These are phyloP conservation scores for Neocrepidodera transversa DNA, from an alignment of 2,888 invertebrate genomes.

Conservation along the genomic window DNA sequence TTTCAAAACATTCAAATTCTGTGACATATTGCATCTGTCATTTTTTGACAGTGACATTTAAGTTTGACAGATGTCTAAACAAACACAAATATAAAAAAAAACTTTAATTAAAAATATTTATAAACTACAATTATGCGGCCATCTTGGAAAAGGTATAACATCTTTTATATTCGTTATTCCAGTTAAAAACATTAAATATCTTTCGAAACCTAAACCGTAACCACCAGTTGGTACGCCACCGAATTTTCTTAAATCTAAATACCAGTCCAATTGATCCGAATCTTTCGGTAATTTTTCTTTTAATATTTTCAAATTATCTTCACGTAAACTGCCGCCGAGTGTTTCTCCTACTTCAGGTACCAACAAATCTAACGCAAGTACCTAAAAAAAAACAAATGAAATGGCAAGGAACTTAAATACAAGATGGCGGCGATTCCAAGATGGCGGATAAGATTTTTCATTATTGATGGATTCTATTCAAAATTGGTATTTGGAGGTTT, in stretches of 20 bases:
- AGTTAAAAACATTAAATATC: conserved; percentile 83
- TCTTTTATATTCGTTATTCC: conserved; percentile 91
- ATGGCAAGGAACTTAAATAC: too few relatives aligned
- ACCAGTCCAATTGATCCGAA: conserved; percentile 75
- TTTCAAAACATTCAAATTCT: too few relatives aligned
- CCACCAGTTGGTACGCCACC: conserved; percentile 93
- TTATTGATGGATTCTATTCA: too few relatives aligned
- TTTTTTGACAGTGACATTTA: too few relatives aligned
- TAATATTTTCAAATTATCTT: conserved; percentile 74
- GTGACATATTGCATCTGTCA: too few relatives aligned
- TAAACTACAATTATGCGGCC: conserved; percentile 86
- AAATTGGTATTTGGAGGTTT: too few relatives aligned
- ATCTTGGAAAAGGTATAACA: conserved; percentile 92
- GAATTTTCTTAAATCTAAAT: conserved; percentile 85
- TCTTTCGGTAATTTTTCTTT: conserved; percentile 67
- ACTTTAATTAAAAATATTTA: conserved; percentile 56
- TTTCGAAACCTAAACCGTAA: conserved; percentile 95
- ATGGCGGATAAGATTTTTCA: too few relatives aligned
- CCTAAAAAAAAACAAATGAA: too few relatives aligned
- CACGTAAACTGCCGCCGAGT: conserved; percentile 94
- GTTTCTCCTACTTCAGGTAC: conserved; percentile 92
- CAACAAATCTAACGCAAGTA: conserved; percentile 86
- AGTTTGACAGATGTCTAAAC: too few relatives aligned
- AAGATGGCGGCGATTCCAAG: too few relatives aligned
- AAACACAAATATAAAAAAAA: too few relatives aligned